Evolutionary conservation across 2,797 vertebrate species (phyloP).

Genomic region (Phataginus tetradactyla): DNA sequence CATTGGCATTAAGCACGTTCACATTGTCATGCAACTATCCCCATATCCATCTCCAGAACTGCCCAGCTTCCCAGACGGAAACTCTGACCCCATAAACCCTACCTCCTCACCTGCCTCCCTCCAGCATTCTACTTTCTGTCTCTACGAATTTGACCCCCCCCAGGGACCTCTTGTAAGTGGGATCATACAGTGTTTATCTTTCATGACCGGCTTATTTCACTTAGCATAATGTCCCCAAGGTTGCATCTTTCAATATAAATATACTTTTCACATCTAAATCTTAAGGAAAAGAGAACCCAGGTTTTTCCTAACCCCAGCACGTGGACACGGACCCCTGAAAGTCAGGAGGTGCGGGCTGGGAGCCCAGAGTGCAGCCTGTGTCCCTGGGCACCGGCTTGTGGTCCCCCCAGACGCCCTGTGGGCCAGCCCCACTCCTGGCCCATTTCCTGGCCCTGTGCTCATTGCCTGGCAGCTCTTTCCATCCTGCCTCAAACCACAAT

Average conservation of each 20-base stretch:
- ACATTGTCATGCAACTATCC: accelerated
- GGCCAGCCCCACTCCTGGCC: accelerated
- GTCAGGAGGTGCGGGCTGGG: no score
- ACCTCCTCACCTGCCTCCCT: no score
- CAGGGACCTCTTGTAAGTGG: neutral
- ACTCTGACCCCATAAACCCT: neutral
- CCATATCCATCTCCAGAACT: neutral
- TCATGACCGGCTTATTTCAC: neutral
- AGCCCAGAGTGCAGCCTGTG: no score
- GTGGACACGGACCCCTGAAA: no score
- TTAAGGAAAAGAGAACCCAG: neutral
- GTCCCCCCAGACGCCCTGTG: neutral
- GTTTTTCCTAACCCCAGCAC: neutral
- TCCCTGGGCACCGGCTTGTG: no score
- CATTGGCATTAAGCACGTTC: accelerated
- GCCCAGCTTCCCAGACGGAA: neutral
- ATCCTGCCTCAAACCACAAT: neutral
- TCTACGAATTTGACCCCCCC: accelerated
- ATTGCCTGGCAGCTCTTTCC: neutral
- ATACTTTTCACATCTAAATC: neutral
- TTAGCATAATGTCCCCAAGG: neutral
- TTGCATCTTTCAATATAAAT: neutral
- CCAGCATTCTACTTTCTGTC: neutral
- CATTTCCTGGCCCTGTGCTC: accelerated
- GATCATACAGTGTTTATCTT: neutral